phyloP scores from a whole-genome alignment of 1,140 invertebrate genomes.

The Papilio polyxenes region DNA sequence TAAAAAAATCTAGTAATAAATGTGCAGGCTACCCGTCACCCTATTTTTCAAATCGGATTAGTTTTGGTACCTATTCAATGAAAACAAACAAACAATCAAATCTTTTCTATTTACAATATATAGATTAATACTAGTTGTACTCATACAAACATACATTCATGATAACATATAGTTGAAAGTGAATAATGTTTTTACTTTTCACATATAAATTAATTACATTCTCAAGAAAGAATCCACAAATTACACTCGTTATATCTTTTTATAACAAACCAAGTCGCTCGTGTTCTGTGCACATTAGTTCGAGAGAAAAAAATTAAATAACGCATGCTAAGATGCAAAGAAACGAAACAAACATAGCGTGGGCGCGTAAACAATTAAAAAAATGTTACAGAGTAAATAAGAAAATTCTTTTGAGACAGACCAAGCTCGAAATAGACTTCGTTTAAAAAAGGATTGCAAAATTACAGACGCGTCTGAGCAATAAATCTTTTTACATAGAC shows the following conservation, averaged over 20 bases:
- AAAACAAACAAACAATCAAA: no score
- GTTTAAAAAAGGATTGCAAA: constrained; percentile 52
- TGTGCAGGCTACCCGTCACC: no score
- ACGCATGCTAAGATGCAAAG: constrained; percentile 40
- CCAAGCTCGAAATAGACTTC: constrained; percentile 39
- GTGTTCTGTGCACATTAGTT: constrained; percentile 40
- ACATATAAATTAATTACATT: not conserved
- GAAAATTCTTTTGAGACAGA: constrained; percentile 39
- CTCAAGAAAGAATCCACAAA: constrained; percentile 38
- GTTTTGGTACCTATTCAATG: no score
- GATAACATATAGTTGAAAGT: not conserved
- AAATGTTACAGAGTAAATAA: constrained; percentile 36
- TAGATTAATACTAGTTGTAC: no score
- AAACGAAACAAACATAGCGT: constrained; percentile 36
- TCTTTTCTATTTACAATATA: no score
- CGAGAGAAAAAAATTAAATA: constrained; percentile 40
- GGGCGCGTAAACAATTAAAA: constrained; percentile 36
- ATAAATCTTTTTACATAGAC: constrained; percentile 63
- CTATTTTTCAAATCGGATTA: no score
- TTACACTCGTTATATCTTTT: constrained; percentile 51
- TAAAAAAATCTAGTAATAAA: no score
- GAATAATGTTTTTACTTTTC: not conserved
- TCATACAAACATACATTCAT: no score
- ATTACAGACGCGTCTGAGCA: constrained; percentile 54
- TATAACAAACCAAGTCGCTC: constrained; percentile 45